Conservation (phyloP, 2,888 invertebrate species). For the Drosophila macrospina region DNA sequence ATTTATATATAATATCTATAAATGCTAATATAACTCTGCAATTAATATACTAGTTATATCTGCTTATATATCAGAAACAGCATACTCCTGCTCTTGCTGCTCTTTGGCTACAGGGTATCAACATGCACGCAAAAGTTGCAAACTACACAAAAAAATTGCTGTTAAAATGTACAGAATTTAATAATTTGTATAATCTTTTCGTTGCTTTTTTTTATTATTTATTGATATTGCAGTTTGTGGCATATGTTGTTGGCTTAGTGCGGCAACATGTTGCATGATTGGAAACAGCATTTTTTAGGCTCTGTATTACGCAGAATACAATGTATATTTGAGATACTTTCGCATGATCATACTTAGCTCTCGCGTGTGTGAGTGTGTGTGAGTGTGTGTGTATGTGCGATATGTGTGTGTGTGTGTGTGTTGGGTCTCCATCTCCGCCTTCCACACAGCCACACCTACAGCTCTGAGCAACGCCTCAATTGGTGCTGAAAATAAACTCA, state of each 20-base stretch:
- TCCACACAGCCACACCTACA: not conserved
- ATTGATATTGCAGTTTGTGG: conserved; percentile 24
- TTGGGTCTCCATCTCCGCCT: conserved; percentile 3
- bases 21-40: too few relatives aligned
- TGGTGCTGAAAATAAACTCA: conserved; percentile 42
- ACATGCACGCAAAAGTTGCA: conserved; percentile 32
- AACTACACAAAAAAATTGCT: conserved; percentile 31
- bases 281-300: conserved; percentile 20
- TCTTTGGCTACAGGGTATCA: conserved; percentile 14
- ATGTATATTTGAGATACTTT: conserved; percentile 32
- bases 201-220: not conserved
- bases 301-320: conserved; percentile 45
- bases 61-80: too few relatives aligned
- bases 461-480: conserved; percentile 30
- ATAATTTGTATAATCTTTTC: conserved; percentile 43
- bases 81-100: not conserved
- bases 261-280: conserved; percentile 64
- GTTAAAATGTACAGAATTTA: conserved; percentile 48
- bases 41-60: too few relatives aligned
- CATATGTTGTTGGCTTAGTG: conserved; percentile 49
- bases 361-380: not conserved
- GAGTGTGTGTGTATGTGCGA: conserved; percentile 12
- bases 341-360: conserved; percentile 16
- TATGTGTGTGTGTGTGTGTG: conserved; percentile 5
- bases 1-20: too few relatives aligned